Evolutionary conservation across 2,113 vertebrate genomes (phyloP).

Genomic region (Litocranius walleri): DNA sequence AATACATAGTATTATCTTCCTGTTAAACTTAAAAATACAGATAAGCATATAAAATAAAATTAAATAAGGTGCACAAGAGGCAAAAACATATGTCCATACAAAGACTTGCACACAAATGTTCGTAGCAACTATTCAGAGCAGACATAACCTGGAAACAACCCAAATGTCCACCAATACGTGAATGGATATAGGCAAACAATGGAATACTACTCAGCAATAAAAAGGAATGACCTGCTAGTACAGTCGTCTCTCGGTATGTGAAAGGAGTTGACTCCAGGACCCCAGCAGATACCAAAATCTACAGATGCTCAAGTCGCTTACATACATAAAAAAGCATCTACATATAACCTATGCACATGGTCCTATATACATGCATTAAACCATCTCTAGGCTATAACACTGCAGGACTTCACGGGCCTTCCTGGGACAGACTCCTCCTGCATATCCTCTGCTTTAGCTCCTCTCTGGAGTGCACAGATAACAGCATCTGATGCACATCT

Average conservation of each 20-base stretch:
- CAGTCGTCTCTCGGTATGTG: not conserved
- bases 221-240: not conserved
- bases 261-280: not conserved
- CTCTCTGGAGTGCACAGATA: not conserved
- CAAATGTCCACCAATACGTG: not conserved
- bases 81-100: not conserved
- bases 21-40: not conserved
- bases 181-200: not conserved
- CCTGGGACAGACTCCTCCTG: not conserved
- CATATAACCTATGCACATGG: not conserved
- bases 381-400: not conserved
- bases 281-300: not conserved
- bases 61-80: not conserved
- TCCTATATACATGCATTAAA: not conserved
- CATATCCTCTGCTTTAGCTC: not conserved
- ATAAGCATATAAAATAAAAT: not conserved
- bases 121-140: not conserved
- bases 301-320: not conserved
- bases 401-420: not conserved
- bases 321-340: not conserved
- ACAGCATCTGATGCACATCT: not conserved
- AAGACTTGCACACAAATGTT: not conserved
- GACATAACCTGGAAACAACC: slow-evolving; percentile 1
- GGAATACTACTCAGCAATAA: not conserved
- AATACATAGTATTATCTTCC: not conserved